Percentiles rank a stretch among this genome's conserved stretches.
These are phyloP conservation scores for Pseudomugil tenellus DNA, from an alignment of 2,797 vertebrate genomes.

Conservation along the genomic window DNA sequence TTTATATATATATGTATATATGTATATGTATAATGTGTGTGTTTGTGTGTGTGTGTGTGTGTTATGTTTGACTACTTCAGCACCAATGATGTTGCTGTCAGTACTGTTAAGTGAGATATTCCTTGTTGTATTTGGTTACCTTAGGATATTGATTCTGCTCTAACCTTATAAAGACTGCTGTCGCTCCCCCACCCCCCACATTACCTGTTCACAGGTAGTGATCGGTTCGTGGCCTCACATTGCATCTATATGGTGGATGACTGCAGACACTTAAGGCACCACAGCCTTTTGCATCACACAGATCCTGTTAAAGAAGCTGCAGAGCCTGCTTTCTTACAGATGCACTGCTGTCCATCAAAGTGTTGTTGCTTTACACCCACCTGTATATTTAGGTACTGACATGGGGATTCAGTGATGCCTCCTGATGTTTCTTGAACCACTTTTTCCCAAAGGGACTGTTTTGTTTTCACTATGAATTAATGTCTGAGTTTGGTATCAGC, in stretches of 20 bases:
- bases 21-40: no score
- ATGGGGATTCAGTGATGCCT: slow-evolving; percentile 46
- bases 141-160: not conserved
- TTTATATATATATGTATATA: no score
- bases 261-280: slow-evolving; percentile 9
- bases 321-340: slow-evolving; percentile 32
- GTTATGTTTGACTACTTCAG: no score
- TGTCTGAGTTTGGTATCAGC: slow-evolving; percentile 8
- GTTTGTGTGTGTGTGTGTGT: no score
- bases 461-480: slow-evolving; percentile 39
- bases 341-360: slow-evolving; percentile 19
- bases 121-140: not conserved
- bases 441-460: slow-evolving; percentile 57
- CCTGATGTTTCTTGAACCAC: slow-evolving; percentile 48
- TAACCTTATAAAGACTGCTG: no score
- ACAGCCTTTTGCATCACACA: slow-evolving; percentile 8
- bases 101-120: not conserved
- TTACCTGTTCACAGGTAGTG: no score
- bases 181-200: no score
- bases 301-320: slow-evolving; percentile 23
- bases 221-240: not conserved
- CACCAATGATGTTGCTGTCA: not conserved
- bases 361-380: slow-evolving; percentile 28
- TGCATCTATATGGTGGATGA: slow-evolving; percentile 14
- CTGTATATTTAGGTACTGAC: slow-evolving; percentile 43